These are phyloP conservation scores for Urosaurus nigricauda DNA, from an alignment of 2,797 vertebrate genomes.

Conservation along the genomic window DNA sequence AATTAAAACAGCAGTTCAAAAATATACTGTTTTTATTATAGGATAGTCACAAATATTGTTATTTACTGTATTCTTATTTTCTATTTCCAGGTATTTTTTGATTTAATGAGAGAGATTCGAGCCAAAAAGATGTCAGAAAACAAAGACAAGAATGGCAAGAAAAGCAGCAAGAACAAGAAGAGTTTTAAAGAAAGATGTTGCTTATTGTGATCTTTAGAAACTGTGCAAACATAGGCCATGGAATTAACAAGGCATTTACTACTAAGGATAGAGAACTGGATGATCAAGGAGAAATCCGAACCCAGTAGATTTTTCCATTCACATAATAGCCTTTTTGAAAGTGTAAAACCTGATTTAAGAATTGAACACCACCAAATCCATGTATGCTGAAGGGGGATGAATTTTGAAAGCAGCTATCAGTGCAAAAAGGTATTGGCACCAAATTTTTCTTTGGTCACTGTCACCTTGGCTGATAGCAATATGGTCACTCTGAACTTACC, in stretches of 20 bases:
- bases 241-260: constrained; percentile 57
- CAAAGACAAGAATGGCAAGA: constrained; percentile 95
- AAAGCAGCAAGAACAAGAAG: constrained; percentile 94
- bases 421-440: constrained; percentile 57
- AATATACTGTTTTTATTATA: neutral
- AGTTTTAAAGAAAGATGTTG: constrained; percentile 96
- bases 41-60: neutral
- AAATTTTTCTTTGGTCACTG: constrained; percentile 23
- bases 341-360: constrained; percentile 69
- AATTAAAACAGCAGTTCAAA: neutral
- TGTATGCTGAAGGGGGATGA: constrained; percentile 44
- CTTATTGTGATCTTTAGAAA: constrained; percentile 88
- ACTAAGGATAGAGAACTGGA: constrained; percentile 67
- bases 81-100: constrained; percentile 92
- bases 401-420: constrained; percentile 55
- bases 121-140: constrained; percentile 96
- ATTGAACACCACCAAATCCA: constrained; percentile 59
- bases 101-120: constrained; percentile 95
- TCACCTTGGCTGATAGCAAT: constrained; percentile 53
- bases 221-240: constrained; percentile 63
- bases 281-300: constrained; percentile 63
- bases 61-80: neutral
- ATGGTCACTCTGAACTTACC: constrained; percentile 39
- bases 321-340: constrained; percentile 68
- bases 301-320: constrained; percentile 61